Conservation (phyloP, 2,113 vertebrate genomes). For the Sporophila hypoxantha region DNA sequence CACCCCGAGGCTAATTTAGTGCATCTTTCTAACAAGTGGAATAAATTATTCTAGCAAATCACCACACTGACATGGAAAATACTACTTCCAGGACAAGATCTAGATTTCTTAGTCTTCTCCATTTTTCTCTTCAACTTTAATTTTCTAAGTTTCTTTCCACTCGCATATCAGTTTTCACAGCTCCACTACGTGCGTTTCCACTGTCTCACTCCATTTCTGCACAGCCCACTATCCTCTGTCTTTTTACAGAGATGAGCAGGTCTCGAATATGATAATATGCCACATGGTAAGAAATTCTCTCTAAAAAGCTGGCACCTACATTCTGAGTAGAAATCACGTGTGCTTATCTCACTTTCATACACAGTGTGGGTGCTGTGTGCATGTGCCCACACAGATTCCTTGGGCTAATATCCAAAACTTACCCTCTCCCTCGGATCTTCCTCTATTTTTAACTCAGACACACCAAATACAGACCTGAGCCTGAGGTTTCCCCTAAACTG, state of each 20-base stretch:
- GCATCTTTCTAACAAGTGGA: background rate
- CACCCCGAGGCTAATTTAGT: background rate
- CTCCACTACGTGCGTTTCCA: slow-evolving; percentile 45
- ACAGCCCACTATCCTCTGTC: slow-evolving; percentile 55
- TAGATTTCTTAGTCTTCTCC: background rate
- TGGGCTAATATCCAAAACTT: slow-evolving; percentile 46
- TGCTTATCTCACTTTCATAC: slow-evolving; percentile 49
- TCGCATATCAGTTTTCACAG: slow-evolving; percentile 36
- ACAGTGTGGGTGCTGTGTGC: slow-evolving; percentile 22
- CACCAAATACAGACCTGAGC: slow-evolving; percentile 7
- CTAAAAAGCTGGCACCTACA: slow-evolving; percentile 48
- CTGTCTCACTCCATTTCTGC: slow-evolving; percentile 57
- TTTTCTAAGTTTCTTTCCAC: slow-evolving; percentile 16
- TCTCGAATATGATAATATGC: slow-evolving; percentile 55
- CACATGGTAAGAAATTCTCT: slow-evolving; percentile 61
- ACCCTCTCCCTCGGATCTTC: background rate
- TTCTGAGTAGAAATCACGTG: slow-evolving; percentile 36
- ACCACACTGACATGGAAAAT: background rate
- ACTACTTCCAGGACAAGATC: background rate
- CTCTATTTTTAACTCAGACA: slow-evolving; percentile 33
- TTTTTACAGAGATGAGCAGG: slow-evolving; percentile 52
- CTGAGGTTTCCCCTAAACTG: background rate
- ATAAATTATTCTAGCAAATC: background rate
- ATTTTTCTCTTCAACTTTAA: background rate
- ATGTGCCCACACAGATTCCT: slow-evolving; percentile 1